phyloP scores from a whole-genome alignment of 2,113 vertebrate species.

The Elaphurus davidianus region DNA sequence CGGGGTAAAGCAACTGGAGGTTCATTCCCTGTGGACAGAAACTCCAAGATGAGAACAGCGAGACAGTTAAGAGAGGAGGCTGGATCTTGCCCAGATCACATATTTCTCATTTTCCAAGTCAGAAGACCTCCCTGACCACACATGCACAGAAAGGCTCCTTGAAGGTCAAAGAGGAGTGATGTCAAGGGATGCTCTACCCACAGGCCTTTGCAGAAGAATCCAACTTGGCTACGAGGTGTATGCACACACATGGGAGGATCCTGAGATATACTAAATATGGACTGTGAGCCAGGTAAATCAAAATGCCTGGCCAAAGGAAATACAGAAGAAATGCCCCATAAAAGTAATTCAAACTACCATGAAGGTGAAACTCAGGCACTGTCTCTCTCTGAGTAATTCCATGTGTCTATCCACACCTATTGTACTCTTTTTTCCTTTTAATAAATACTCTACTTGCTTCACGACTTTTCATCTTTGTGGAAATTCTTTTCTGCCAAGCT shows the following conservation, averaged over 20 bases:
- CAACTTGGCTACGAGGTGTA: neutral
- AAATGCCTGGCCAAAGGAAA: neutral
- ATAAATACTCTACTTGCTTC: neutral
- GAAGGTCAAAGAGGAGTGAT: neutral
- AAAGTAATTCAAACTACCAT: neutral
- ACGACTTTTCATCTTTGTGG: neutral
- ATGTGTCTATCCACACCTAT: neutral
- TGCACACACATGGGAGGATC: rapidly evolving
- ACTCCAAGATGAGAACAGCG: neutral
- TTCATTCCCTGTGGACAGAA: neutral
- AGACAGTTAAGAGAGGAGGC: neutral
- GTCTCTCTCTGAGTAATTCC: neutral
- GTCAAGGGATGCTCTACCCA: neutral
- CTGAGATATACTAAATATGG: neutral
- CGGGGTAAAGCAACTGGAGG: neutral
- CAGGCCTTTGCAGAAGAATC: neutral
- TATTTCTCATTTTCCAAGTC: neutral
- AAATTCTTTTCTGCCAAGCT: neutral
- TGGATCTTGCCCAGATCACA: neutral
- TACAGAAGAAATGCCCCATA: neutral
- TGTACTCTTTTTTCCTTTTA: neutral
- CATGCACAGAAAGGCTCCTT: neutral
- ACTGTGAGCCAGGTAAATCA: neutral
- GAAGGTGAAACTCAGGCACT: neutral
- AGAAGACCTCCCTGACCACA: neutral